Conservation (phyloP, 2,113 vertebrate genomes). For the Climacteris rufus region DNA sequence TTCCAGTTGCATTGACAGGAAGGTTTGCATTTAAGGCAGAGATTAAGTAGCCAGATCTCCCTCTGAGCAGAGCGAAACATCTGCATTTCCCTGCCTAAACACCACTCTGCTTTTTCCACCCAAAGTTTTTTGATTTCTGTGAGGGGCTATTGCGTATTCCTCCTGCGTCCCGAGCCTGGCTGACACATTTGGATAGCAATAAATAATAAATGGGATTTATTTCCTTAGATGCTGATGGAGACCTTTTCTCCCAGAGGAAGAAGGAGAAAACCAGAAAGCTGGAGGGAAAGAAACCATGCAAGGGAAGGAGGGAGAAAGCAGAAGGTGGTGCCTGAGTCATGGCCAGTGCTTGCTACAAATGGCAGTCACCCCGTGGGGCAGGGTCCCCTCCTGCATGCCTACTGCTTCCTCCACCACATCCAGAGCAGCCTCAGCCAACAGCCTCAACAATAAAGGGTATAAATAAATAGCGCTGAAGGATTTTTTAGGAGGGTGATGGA, state of each 20-base stretch:
- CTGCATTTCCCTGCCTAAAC: background rate
- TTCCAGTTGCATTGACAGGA: background rate
- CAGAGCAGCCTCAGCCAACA: background rate
- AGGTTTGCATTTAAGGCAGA: conserved; percentile 3
- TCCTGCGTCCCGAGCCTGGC: background rate
- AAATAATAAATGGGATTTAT: conserved; percentile 54
- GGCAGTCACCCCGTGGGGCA: rapidly evolving
- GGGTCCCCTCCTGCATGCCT: background rate
- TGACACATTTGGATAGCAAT: conserved; percentile 6
- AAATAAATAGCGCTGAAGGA: background rate
- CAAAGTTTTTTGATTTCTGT: background rate
- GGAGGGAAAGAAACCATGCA: background rate
- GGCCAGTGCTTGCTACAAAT: rapidly evolving
- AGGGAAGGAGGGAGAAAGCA: background rate
- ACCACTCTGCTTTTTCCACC: background rate
- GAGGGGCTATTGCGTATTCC: background rate
- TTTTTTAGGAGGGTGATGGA: background rate
- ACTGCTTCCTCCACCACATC: background rate
- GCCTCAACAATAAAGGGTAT: background rate
- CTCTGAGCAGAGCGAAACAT: background rate
- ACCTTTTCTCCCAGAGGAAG: background rate
- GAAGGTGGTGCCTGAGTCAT: background rate
- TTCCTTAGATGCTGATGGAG: conserved; percentile 36
- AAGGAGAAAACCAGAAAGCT: background rate
- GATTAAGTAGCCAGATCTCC: background rate